phyloP scores from a whole-genome alignment of 2,113 vertebrate genomes.

The Paradoxurus hermaphroditus region DNA sequence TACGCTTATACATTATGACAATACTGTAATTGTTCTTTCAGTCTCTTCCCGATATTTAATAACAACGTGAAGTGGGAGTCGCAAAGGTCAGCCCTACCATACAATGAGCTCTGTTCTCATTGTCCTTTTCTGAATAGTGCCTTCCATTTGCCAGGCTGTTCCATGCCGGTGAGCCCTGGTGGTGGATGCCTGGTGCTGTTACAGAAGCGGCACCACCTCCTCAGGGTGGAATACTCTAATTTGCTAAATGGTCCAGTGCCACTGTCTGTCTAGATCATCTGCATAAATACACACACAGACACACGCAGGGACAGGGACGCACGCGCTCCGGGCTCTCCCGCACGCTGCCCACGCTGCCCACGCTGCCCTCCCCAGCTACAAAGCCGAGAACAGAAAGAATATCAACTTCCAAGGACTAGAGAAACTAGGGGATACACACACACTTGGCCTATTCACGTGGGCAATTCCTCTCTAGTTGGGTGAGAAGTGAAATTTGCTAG shows the following conservation, averaged over 20 bases:
- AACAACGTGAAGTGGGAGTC: constrained; percentile 60
- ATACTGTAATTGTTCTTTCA: constrained; percentile 68
- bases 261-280: neutral
- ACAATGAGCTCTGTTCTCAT: constrained; percentile 54
- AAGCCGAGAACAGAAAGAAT: neutral
- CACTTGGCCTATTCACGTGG: neutral
- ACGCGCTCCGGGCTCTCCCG: neutral
- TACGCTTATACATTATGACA: constrained; percentile 46
- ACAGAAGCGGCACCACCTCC: neutral
- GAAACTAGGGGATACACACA: neutral
- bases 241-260: neutral
- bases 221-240: neutral
- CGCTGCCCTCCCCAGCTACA: no score
- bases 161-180: neutral
- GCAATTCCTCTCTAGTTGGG: neutral
- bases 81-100: constrained; percentile 30
- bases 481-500: neutral
- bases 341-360: no score
- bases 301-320: accelerated
- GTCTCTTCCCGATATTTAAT: constrained; percentile 70
- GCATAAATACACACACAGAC: neutral
- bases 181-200: neutral
- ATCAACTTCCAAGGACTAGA: neutral
- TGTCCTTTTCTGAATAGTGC: constrained; percentile 62
- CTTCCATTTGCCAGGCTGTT: constrained; percentile 47